A percentile compares a stretch with the other conserved stretches of the same genome.
Evolutionary conservation across 2,888 invertebrate species (phyloP).

Genomic region (Eristalinus aeneus): DNA sequence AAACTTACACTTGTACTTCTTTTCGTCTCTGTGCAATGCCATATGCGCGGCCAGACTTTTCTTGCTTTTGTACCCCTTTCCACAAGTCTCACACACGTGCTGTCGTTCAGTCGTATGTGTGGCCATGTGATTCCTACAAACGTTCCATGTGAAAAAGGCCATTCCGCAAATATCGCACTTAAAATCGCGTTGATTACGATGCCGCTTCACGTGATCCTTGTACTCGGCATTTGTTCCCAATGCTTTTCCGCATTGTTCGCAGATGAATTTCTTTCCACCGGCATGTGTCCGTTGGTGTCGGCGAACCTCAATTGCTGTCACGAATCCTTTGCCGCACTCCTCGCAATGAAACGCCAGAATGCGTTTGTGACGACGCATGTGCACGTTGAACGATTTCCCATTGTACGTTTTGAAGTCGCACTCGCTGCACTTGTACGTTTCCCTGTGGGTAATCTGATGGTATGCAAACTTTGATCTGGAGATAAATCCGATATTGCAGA

Average conservation of each 20-base stretch:
- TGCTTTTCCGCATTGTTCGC: conserved; percentile 46
- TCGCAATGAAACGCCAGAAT: conserved; percentile 44
- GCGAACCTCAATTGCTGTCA: conserved; percentile 47
- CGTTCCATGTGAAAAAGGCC: conserved; percentile 45
- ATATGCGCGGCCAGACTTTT: conserved; percentile 49
- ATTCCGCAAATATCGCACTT: conserved; percentile 47
- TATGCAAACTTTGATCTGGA: conserved; percentile 57
- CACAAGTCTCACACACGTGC: conserved; percentile 56
- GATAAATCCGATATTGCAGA: conserved; percentile 55
- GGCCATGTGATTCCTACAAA: conserved; percentile 48
- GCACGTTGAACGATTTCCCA: conserved; percentile 53
- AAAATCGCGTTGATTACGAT: conserved; percentile 53
- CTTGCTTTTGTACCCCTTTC: conserved; percentile 48
- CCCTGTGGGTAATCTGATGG: conserved; percentile 59
- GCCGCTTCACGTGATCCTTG: conserved; percentile 51
- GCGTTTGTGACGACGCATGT: conserved; percentile 59
- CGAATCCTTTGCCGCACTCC: conserved; percentile 50
- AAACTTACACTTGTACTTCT: conserved; percentile 53
- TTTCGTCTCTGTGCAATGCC: conserved; percentile 41
- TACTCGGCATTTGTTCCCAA: conserved; percentile 26
- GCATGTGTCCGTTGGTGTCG: conserved; percentile 52
- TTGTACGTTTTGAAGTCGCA: conserved; percentile 52
- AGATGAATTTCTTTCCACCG: conserved; percentile 44
- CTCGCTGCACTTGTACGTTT: conserved; percentile 49
- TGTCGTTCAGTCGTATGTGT: conserved; percentile 50